A percentile compares a stretch with the other conserved stretches of the same genome.
Conservation (phyloP, 1,140 invertebrate genomes). For the Phocides pigmalion region DNA sequence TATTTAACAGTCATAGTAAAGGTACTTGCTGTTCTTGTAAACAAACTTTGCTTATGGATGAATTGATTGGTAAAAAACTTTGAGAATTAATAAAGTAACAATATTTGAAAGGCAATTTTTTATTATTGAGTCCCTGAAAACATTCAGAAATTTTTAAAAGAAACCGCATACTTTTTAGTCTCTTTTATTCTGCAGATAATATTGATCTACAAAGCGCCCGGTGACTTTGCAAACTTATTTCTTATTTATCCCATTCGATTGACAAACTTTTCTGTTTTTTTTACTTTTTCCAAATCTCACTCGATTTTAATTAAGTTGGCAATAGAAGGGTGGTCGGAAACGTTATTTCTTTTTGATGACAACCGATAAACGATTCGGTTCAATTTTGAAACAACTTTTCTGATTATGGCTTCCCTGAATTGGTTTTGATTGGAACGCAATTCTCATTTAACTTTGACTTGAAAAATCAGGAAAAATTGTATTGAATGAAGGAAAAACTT, state of each 20-base stretch:
- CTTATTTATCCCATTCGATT: slow-evolving; percentile 29
- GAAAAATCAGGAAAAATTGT: slow-evolving; percentile 7
- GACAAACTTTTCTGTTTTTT: slow-evolving; percentile 47
- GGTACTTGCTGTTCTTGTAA: no score
- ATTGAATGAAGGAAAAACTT: background rate
- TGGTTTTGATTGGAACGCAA: slow-evolving; percentile 58
- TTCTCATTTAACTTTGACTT: slow-evolving; percentile 53
- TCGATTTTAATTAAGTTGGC: slow-evolving; percentile 72
- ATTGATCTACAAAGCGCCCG: slow-evolving; percentile 3
- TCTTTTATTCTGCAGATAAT: slow-evolving; percentile 10
- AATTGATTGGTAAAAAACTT: background rate
- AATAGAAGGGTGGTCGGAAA: slow-evolving; percentile 55
- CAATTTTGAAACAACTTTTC: slow-evolving; percentile 59
- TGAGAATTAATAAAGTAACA: background rate
- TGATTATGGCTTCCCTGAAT: slow-evolving; percentile 58
- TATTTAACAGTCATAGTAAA: no score
- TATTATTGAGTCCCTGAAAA: slow-evolving; percentile 9
- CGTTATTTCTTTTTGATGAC: slow-evolving; percentile 75
- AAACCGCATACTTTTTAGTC: background rate
- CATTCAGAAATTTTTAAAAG: slow-evolving; percentile 8
- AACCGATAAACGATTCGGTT: slow-evolving; percentile 71
- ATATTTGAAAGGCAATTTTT: slow-evolving; percentile 3
- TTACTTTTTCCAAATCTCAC: slow-evolving; percentile 52
- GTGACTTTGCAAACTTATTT: slow-evolving; percentile 25
- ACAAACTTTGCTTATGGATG: no score